A percentile compares a stretch with the other conserved stretches of the same genome.
phyloP scores from a whole-genome alignment of 2,797 vertebrate species.

The Acipenser ruthenus region DNA sequence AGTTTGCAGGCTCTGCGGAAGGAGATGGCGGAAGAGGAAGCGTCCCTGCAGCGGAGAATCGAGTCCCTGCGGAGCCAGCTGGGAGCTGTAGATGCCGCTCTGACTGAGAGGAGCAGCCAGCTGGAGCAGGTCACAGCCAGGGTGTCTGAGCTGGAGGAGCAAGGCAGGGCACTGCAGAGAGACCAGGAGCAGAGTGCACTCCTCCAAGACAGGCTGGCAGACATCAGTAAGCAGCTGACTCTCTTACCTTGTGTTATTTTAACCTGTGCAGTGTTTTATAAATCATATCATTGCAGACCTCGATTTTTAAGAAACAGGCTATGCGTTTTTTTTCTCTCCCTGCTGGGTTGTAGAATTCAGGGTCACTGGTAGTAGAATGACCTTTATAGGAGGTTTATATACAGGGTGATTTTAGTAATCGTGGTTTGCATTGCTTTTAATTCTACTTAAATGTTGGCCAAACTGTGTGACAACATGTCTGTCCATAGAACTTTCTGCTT shows the following conservation, averaged over 20 bases:
- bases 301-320: no score
- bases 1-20: slow-evolving; percentile 48
- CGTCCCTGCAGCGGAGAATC: slow-evolving; percentile 41
- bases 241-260: no score
- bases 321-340: no score
- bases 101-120: slow-evolving; percentile 39
- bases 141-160: slow-evolving; percentile 44
- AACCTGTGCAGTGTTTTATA: background rate
- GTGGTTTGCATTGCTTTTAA: no score
- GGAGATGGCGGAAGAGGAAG: slow-evolving; percentile 43
- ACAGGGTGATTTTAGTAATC: no score
- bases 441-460: no score
- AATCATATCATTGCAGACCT: no score
- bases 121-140: slow-evolving; percentile 45
- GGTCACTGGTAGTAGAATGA: no score
- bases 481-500: no score
- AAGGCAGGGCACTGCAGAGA: slow-evolving; percentile 41
- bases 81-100: slow-evolving; percentile 46
- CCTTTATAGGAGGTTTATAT: no score
- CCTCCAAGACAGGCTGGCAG: slow-evolving; percentile 48
- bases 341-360: no score
- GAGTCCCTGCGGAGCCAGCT: slow-evolving; percentile 47
- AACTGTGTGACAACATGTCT: no score
- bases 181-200: slow-evolving; percentile 35
- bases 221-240: slow-evolving; percentile 46